Conservation (phyloP, 64 coral and sea anemone species). For the Montipora sp. region DNA sequence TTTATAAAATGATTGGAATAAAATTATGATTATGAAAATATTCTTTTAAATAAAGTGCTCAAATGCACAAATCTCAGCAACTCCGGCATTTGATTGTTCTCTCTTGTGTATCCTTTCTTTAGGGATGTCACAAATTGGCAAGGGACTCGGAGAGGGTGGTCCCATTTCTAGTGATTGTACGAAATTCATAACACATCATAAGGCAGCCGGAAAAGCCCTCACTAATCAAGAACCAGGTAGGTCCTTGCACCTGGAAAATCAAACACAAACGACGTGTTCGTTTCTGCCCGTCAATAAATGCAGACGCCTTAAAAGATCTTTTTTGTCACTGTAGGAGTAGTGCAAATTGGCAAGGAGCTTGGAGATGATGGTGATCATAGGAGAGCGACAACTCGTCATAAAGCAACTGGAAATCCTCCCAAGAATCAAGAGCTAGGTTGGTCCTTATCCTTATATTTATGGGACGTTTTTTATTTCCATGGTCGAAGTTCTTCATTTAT, state of each 20-base stretch:
- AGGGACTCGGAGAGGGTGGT: background rate
- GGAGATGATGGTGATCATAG: background rate
- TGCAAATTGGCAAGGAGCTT: conserved; percentile 20
- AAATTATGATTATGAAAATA: too few species aligned
- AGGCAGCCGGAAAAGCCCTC: background rate
- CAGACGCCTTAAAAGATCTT: background rate
- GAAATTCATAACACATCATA: background rate
- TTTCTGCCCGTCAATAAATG: background rate
- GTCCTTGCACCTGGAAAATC: background rate
- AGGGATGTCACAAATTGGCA: conserved; percentile 34
- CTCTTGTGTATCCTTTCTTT: background rate
- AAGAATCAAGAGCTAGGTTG: conserved; percentile 19
- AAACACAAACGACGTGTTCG: too few species aligned
- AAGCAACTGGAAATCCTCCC: background rate
- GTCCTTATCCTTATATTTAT: background rate
- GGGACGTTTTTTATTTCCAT: background rate
- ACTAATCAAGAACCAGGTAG: conserved; percentile 21
- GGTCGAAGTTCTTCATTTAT: too few species aligned
- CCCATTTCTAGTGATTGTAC: conserved; percentile 10
- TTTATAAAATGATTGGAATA: background rate
- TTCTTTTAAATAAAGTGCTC: too few species aligned
- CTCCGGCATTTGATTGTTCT: too few species aligned
- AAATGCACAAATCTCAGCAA: background rate
- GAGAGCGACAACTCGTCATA: background rate
- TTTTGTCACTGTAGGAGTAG: background rate